Base-by-base conservation (phyloP, 2,113 vertebrate genomes). In the Petroica traversi region DNA sequence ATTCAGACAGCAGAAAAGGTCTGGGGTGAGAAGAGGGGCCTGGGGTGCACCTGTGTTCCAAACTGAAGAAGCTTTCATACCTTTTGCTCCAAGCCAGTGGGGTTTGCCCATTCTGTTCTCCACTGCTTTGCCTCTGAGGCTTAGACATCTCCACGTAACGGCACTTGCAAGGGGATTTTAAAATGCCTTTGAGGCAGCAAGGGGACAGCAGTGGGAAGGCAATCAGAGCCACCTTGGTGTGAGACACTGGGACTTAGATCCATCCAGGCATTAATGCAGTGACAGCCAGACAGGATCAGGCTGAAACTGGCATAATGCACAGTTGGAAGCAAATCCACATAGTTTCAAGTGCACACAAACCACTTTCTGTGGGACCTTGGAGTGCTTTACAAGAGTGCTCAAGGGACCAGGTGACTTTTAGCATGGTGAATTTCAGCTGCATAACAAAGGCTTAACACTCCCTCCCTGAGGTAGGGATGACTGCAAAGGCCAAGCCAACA, bases 311-410 rank as follows among this genome's bases (percentile, higher is more conserved):
- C 82, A 88, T 66, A 85, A 85, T 57, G 81, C 2, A 0, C 90
- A 57, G 75, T 26, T 94, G 93, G 88, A 90, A 92, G 82, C 79
- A 96, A 93, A 93, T 92, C 88, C 93, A 94, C 82, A 78, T 61
- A 83, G 88, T 93, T 96, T 88, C 84, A 88, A 94, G 88, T 45
- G 72, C 78, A 94, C 5, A 28, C 68, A 84, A 94, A 90, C 51
- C 73, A 29, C 89, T 95, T 92, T 93, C 83, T 84, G 1, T 43
- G 92, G 89, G 85, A 84, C 88, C 43, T 43, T 93, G 71, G 88
- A 81, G 78, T 80, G 88, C 59, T 93, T 93, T 86, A 88, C 28
- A 43, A 93, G 92, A 88, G 63, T 0, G 8, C 93, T 93, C 31
- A 7, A 86, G 79, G 79, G 78, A 94, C 95, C 92, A 86, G 82